A percentile compares a stretch with the other conserved stretches of the same genome.
Conservation (phyloP, 2,797 vertebrate species). For the Bradypus variegatus region DNA sequence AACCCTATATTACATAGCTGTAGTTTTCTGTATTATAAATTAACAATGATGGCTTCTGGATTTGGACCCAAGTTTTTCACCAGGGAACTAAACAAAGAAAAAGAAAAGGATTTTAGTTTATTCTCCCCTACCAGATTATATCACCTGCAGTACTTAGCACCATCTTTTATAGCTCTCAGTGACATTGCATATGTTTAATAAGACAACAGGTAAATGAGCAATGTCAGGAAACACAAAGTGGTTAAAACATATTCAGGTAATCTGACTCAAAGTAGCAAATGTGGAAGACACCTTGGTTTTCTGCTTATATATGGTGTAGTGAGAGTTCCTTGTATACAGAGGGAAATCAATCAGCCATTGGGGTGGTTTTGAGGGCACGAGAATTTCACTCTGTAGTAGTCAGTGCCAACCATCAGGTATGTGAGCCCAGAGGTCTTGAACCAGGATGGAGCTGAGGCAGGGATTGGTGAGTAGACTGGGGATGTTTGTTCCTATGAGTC, state of each 20-base stretch:
- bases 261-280: not conserved
- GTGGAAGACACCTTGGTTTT: not conserved
- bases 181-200: not conserved
- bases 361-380: not conserved
- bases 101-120: not conserved
- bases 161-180: not conserved
- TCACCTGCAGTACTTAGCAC: not conserved
- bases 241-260: not conserved
- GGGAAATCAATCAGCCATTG: not conserved
- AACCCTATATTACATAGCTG: not conserved
- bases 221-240: not conserved
- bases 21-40: conserved; percentile 5
- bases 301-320: not conserved
- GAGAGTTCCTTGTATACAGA: not conserved
- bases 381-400: not conserved
- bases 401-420: not conserved
- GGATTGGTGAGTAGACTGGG: not conserved
- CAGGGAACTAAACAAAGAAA: not conserved
- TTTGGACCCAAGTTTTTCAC: not conserved
- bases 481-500: not conserved
- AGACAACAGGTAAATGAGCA: not conserved
- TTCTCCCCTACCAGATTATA: not conserved
- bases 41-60: not conserved
- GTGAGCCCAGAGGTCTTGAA: not conserved
- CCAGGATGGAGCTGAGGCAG: not conserved